Conservation (phyloP, 2,113 vertebrate genomes). For the Terrapene triunguis region DNA sequence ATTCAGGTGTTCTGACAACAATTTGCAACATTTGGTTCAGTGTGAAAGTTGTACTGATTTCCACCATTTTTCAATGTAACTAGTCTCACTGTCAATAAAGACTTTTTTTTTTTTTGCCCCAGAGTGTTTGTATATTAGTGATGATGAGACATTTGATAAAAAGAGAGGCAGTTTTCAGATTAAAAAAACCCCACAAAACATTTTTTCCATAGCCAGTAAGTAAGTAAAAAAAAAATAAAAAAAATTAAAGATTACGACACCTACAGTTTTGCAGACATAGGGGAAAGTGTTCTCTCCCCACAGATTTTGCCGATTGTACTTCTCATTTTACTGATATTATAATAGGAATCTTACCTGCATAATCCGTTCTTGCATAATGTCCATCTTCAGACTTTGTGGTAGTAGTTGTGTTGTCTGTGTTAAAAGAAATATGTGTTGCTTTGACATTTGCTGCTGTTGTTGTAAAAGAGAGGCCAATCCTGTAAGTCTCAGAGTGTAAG, state of each 20-base stretch:
- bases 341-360: conserved; percentile 84
- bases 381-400: conserved; percentile 93
- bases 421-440: conserved; percentile 58
- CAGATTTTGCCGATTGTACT: neutral
- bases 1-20: neutral
- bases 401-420: conserved; percentile 89
- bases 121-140: neutral
- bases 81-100: conserved; percentile 58
- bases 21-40: conserved; percentile 32
- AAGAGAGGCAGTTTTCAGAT: neutral
- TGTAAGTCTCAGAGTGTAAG: neutral
- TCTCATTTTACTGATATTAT: neutral
- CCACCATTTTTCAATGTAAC: conserved; percentile 58
- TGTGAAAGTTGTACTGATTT: conserved; percentile 67
- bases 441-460: neutral
- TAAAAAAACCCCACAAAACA: neutral
- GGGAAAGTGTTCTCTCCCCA: neutral
- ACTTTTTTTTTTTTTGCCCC: conserved; percentile 11
- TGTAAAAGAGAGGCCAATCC: accelerated
- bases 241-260: neutral
- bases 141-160: neutral
- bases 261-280: neutral
- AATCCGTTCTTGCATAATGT: conserved; percentile 93
- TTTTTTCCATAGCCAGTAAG: neutral
- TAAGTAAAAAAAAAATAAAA: neutral